Evolutionary conservation across 2,113 vertebrate genomes (phyloP).

Genomic region (Tautogolabrus adspersus): DNA sequence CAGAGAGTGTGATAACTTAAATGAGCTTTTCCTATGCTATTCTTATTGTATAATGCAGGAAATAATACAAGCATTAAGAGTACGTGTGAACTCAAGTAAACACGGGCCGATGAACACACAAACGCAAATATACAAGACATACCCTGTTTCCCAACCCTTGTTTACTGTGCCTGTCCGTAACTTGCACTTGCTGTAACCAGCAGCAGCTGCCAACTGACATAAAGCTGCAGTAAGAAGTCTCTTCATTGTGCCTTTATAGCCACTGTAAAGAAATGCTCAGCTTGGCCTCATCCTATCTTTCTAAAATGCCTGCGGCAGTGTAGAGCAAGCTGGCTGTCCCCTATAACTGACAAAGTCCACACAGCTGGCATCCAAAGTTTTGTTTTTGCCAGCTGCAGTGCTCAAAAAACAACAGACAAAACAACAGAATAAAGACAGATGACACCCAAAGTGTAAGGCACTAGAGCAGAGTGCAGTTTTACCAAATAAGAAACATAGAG

Average conservation of each 20-base stretch:
- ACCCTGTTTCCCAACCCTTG: conserved; percentile 65
- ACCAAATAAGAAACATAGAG: neutral
- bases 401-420: conserved; percentile 37
- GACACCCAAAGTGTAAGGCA: neutral
- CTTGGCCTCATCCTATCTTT: conserved; percentile 60
- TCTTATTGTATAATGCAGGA: neutral
- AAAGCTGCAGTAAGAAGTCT: conserved; percentile 72
- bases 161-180: conserved; percentile 76
- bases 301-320: conserved; percentile 59
- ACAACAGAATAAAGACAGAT: conserved; percentile 18
- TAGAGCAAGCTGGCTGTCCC: conserved; percentile 41
- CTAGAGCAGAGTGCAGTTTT: neutral
- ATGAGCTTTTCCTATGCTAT: neutral
- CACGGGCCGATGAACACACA: conserved; percentile 8
- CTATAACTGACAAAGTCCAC: conserved; percentile 54
- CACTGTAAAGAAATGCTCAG: conserved; percentile 70
- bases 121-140: conserved; percentile 32
- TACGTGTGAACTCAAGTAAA: conserved; percentile 8
- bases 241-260: conserved; percentile 75
- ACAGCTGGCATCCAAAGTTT: conserved; percentile 52
- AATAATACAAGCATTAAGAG: neutral
- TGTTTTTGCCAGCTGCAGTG: conserved; percentile 57
- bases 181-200: conserved; percentile 74
- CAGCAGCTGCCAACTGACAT: conserved; percentile 78
- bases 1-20: conserved; percentile 1